Conservation (phyloP, 2,113 vertebrate species). For the Atrichornis clamosus region DNA sequence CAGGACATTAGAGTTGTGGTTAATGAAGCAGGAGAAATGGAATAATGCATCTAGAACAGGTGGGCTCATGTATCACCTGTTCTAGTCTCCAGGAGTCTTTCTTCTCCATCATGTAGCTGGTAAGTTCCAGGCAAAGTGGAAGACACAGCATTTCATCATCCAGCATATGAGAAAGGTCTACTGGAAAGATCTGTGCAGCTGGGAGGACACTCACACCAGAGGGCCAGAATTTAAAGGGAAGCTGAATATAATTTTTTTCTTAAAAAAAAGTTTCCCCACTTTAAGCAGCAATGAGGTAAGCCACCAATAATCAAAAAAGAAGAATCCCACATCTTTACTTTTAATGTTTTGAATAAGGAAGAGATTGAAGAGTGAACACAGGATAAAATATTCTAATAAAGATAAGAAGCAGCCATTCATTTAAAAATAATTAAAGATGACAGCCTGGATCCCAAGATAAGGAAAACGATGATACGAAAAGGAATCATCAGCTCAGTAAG, state of each 20-base stretch:
- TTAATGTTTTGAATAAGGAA: background rate
- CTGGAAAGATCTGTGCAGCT: background rate
- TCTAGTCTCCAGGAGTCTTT: background rate
- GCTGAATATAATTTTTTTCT: background rate
- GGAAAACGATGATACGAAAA: background rate
- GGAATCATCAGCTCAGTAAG: background rate
- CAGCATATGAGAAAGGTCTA: background rate
- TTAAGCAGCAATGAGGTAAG: background rate
- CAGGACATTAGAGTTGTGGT: background rate
- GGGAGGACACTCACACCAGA: background rate
- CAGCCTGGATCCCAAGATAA: constrained; percentile 26
- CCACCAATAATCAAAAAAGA: background rate
- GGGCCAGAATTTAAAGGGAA: background rate
- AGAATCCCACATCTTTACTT: background rate
- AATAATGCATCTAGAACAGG: background rate
- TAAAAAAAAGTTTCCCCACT: background rate
- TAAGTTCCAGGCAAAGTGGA: background rate
- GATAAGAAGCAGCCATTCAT: background rate
- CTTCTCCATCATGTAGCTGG: background rate
- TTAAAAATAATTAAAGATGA: constrained; percentile 29
- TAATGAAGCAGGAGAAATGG: background rate
- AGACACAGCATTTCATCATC: rapidly evolving
- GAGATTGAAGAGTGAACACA: background rate
- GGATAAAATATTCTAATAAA: constrained; percentile 21
- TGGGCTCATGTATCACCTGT: rapidly evolving